phyloP scores from a whole-genome alignment of 1,140 invertebrate genomes.

The Anthonomus grandis region DNA sequence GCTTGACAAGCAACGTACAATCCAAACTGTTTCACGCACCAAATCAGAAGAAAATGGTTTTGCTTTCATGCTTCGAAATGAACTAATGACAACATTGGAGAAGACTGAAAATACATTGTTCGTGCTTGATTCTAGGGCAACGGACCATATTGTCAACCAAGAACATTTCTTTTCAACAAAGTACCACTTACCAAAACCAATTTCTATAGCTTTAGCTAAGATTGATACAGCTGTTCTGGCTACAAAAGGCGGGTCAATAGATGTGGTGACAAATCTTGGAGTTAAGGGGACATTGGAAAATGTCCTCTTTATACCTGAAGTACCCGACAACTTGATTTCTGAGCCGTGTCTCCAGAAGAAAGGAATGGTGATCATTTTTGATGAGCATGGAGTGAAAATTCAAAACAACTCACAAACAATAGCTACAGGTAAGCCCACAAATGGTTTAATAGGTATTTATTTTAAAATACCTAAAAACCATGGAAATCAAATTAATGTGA shows the following conservation, averaged over 20 bases:
- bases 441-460: background rate
- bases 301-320: background rate
- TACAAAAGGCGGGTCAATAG: background rate
- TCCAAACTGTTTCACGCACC: too few relatives aligned
- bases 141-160: constrained; percentile 3
- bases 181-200: background rate
- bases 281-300: constrained; percentile 3
- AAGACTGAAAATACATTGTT: background rate
- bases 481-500: background rate
- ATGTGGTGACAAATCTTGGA: background rate
- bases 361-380: background rate
- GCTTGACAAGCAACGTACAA: too few relatives aligned
- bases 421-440: background rate
- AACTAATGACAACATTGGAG: background rate
- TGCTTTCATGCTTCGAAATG: background rate
- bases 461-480: background rate
- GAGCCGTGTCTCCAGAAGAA: background rate
- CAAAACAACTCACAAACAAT: background rate
- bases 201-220: background rate
- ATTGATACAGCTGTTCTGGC: background rate
- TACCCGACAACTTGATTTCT: background rate
- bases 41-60: too few relatives aligned
- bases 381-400: constrained; percentile 1
- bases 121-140: background rate
- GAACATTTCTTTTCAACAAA: background rate